Percentiles rank a stretch among this genome's conserved stretches.
Conservation (phyloP, 2,797 vertebrate species). For the Trachurus trachurus region DNA sequence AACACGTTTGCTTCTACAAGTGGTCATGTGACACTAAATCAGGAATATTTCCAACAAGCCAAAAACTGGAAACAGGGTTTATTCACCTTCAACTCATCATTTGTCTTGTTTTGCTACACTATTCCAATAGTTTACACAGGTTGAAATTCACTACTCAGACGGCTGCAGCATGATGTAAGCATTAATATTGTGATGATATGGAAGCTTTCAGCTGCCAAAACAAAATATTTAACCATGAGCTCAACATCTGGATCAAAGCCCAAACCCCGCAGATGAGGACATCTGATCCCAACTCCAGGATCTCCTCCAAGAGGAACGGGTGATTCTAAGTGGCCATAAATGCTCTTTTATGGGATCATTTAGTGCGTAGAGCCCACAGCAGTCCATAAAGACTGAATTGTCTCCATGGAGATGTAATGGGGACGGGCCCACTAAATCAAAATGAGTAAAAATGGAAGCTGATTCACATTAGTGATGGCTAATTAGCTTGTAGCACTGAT, state of each 20-base stretch:
- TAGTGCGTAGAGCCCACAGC: constrained; percentile 47
- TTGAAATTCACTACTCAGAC: background rate
- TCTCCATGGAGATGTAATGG: constrained; percentile 73
- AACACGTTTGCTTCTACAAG: background rate
- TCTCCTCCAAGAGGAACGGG: constrained; percentile 27
- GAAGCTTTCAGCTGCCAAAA: constrained; percentile 1
- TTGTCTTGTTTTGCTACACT: background rate
- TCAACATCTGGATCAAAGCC: constrained; percentile 12
- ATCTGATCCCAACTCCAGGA: constrained; percentile 33
- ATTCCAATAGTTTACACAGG: background rate
- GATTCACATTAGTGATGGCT: constrained; percentile 83
- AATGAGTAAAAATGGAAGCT: constrained; percentile 77
- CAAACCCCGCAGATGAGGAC: constrained; percentile 26
- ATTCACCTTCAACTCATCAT: background rate
- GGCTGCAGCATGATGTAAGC: background rate
- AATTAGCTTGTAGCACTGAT: constrained; percentile 80
- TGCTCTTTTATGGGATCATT: constrained; percentile 67
- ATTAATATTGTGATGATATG: background rate
- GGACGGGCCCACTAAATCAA: constrained; percentile 74
- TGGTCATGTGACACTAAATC: background rate
- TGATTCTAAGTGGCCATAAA: constrained; percentile 51
- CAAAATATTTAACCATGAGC: background rate
- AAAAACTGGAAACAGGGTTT: background rate
- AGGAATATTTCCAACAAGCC: background rate
- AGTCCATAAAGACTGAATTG: constrained; percentile 64